These are phyloP conservation scores for Phylloscopus collybita DNA, from an alignment of 2,797 vertebrate species.

Conservation along the genomic window DNA sequence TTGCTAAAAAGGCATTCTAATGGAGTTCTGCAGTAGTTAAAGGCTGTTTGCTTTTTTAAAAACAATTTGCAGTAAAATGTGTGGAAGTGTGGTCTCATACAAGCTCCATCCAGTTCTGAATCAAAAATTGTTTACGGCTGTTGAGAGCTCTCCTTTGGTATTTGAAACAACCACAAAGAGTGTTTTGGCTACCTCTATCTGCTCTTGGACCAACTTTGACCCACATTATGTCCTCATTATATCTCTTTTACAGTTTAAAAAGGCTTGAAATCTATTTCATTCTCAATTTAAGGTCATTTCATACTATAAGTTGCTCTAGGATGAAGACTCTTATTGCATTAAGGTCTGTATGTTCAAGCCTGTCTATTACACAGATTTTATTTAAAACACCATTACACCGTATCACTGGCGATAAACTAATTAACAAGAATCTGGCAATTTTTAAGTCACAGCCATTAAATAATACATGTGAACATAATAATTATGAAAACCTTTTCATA, in stretches of 20 bases:
- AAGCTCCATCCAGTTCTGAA: neutral
- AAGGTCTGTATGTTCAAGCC: neutral
- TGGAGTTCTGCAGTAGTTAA: conserved; percentile 23
- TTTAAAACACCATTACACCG: neutral
- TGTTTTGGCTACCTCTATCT: neutral
- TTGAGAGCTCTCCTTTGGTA: neutral
- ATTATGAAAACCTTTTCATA: neutral
- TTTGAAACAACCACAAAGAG: neutral
- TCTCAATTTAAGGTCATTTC: neutral
- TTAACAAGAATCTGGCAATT: neutral
- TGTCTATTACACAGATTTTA: neutral
- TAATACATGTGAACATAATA: neutral
- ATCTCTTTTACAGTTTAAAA: neutral
- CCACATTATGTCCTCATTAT: neutral
- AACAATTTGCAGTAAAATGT: conserved; percentile 19
- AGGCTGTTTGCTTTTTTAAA: conserved; percentile 23
- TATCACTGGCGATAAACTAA: neutral
- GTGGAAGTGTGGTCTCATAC: neutral
- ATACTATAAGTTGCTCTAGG: neutral
- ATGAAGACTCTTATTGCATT: neutral
- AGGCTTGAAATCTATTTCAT: neutral
- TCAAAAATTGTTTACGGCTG: neutral
- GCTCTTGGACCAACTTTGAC: neutral
- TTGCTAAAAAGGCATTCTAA: conserved; percentile 21
- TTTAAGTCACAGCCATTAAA: neutral